A percentile compares a stretch with the other conserved stretches of the same genome.
Conservation (phyloP, 2,113 vertebrate species). For the Pseudonaja textilis region DNA sequence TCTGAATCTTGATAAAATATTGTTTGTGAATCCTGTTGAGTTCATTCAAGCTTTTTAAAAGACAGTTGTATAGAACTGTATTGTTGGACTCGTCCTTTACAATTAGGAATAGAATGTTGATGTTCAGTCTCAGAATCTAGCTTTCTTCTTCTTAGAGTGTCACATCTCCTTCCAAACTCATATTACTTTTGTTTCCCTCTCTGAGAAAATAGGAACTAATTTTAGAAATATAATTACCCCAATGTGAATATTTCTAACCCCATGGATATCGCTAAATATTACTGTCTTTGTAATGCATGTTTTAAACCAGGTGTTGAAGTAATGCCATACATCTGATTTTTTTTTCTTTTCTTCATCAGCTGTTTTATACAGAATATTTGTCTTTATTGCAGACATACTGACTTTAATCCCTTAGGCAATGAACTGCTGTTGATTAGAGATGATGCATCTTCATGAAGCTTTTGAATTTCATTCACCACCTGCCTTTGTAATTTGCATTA, state of each 20-base stretch:
- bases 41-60: background rate
- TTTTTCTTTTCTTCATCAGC: slow-evolving; percentile 10
- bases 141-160: too few relatives aligned
- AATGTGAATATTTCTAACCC: background rate
- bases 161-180: background rate
- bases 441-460: slow-evolving; percentile 8
- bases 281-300: background rate
- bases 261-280: background rate
- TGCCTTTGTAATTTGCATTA: slow-evolving; percentile 18
- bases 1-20: background rate
- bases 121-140: background rate
- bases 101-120: background rate
- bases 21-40: background rate
- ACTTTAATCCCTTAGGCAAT: slow-evolving; percentile 19
- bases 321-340: background rate
- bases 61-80: background rate
- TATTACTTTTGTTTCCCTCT: background rate
- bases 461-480: slow-evolving; percentile 25
- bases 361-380: background rate
- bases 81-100: background rate
- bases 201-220: background rate
- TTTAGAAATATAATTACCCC: background rate
- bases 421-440: background rate
- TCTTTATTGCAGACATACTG: background rate
- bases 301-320: background rate